Percentiles rank a stretch among this genome's conserved stretches.
phyloP scores from a whole-genome alignment of 2,888 invertebrate genomes.

The Parnassius glacialis region DNA sequence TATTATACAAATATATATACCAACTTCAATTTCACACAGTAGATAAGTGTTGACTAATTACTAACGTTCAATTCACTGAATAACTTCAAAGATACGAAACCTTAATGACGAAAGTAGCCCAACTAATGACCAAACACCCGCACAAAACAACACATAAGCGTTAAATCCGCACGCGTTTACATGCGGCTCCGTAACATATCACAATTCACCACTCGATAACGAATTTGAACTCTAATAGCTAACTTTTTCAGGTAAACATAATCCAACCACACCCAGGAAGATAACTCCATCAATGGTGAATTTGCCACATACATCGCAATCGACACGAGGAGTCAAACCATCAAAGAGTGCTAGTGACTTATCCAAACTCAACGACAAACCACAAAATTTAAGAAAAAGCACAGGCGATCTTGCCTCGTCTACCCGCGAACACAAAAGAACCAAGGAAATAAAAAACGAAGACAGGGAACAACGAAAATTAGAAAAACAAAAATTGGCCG shows the following conservation, averaged over 20 bases:
- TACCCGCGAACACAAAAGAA: conserved; percentile 34
- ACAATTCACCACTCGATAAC: too few relatives aligned
- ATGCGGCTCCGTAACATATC: too few relatives aligned
- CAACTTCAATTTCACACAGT: too few relatives aligned
- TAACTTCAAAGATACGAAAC: too few relatives aligned
- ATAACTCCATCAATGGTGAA: conserved; percentile 49
- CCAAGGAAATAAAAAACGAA: conserved; percentile 40
- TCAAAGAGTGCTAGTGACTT: conserved; percentile 57
- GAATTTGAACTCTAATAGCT: neutral
- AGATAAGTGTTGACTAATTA: too few relatives aligned
- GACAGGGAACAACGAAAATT: conserved; percentile 51
- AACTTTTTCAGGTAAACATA: conserved; percentile 46
- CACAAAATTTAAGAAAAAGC: conserved; percentile 43
- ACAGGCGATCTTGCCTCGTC: conserved; percentile 48
- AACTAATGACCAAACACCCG: too few relatives aligned
- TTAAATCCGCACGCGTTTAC: too few relatives aligned
- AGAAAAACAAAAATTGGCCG: conserved; percentile 51
- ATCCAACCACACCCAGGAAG: conserved; percentile 40
- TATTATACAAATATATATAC: too few relatives aligned
- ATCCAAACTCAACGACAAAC: conserved; percentile 33
- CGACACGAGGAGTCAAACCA: conserved; percentile 34
- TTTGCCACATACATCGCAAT: conserved; percentile 35
- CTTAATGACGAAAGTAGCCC: too few relatives aligned
- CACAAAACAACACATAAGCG: too few relatives aligned
- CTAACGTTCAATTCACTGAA: too few relatives aligned